Evolutionary conservation across 2,888 invertebrate species (phyloP), one percentile per base, ranked within the genome.

Genomic region (Noctua janthina): DNA sequence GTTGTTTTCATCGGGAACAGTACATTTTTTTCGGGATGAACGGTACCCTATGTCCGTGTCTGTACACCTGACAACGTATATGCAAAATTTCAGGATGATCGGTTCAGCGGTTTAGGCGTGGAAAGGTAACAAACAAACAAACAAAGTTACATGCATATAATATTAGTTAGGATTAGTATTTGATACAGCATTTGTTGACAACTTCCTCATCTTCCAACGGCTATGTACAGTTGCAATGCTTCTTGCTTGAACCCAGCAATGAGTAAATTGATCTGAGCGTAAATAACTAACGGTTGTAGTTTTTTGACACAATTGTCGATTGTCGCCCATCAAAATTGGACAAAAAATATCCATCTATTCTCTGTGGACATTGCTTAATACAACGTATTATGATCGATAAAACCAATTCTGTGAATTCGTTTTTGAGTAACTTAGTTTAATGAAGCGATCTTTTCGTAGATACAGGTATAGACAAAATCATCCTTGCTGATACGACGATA

Each of bases 221-320:
- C 23, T 43, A 23, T 11, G 43, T 67, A 67, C 67, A 80, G 81
- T 82, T 82, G 68, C 75, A 83, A 69, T 68, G 74, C 72, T 43
- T 49, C 39, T 72, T 56, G 67, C 54, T 81, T 72, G 69, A 74
- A 73, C 68, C 62, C 59, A 59, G 51, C 59, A 84, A 78, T 73
- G 15, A 66, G 64, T 20, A 66, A 75, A 78, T 74, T 59, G 84
- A 75, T 86, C 83, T 77, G 46, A 77, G 77, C 78, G 79, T 85
- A 87, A 87, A 73, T 69, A 86, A 74, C 13, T 74, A 74, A 83
- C 79, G 72, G 85, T 79, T 70, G 54, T 76, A 73, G 71, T 79
- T 79, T 83, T 79, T 76, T 84, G 64, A 84, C 67, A 74, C 66
- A 74, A 49, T 72, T 83, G 39, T 83, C 56, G 66, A 76, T 51